Evolutionary conservation across 2,113 vertebrate species (phyloP).

Genomic region (Cephalopholis sonnerati): DNA sequence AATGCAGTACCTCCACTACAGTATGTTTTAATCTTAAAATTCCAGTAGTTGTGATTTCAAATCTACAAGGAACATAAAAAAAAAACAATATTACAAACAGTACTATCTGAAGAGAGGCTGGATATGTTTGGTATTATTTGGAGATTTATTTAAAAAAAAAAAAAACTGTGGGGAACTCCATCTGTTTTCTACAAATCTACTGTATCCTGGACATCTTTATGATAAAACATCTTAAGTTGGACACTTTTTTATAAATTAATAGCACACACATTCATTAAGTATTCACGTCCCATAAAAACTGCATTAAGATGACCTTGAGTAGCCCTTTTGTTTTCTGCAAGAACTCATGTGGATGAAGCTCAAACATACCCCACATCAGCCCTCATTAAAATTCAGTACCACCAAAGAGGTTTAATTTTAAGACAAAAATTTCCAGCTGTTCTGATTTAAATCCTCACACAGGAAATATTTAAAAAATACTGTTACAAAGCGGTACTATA

Average conservation of each 20-base stretch:
- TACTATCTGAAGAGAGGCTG: conserved; percentile 10
- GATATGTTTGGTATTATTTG: neutral
- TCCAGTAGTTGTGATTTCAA: conserved; percentile 22
- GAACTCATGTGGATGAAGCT: neutral
- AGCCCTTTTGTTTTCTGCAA: conserved; percentile 40
- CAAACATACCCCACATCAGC: neutral
- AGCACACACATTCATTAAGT: conserved; percentile 11
- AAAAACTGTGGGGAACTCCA: neutral
- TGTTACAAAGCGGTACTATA: conserved; percentile 9
- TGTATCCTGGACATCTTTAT: conserved; percentile 8
- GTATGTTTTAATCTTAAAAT: conserved; percentile 6
- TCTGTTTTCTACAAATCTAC: neutral
- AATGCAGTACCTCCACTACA: conserved; percentile 21
- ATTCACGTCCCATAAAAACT: conserved; percentile 34
- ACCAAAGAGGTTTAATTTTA: conserved; percentile 24
- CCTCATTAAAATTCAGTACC: conserved; percentile 49
- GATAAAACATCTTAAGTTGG: neutral
- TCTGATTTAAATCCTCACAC: conserved; percentile 41
- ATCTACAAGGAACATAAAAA: neutral
- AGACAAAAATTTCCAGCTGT: conserved; percentile 43
- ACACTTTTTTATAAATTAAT: conserved; percentile 28
- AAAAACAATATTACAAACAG: conserved; percentile 16
- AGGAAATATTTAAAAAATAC: conserved; percentile 41
- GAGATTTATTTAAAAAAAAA: neutral
- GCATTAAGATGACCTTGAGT: conserved; percentile 10